Conservation (phyloP, 2,113 vertebrate species). For the Indicator indicator region DNA sequence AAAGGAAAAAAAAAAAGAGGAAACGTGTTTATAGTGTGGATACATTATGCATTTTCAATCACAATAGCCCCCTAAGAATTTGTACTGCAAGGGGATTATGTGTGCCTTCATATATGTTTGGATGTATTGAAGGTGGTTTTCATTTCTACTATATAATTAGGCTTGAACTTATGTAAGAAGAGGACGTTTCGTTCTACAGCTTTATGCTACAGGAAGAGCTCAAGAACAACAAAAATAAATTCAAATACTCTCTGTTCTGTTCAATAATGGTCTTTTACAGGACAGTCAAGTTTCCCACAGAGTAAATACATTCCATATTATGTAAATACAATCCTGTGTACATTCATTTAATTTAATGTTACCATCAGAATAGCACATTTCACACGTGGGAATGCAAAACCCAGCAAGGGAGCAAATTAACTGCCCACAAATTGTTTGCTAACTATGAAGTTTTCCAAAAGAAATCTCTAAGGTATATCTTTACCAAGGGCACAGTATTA, state of each 20-base stretch:
- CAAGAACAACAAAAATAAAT: constrained; percentile 64
- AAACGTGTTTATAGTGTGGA: constrained; percentile 26
- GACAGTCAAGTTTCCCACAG: constrained; percentile 67
- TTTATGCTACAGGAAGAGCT: constrained; percentile 43
- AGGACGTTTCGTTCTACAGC: constrained; percentile 41
- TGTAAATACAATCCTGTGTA: constrained; percentile 72
- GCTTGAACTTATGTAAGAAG: constrained; percentile 6
- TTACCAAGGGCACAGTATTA: constrained; percentile 78
- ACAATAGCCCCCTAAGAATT: background rate
- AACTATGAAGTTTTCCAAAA: constrained; percentile 82
- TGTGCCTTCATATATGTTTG: constrained; percentile 17
- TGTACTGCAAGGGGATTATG: background rate
- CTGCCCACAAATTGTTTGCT: constrained; percentile 80
- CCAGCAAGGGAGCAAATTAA: constrained; percentile 80
- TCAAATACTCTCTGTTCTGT: constrained; percentile 51
- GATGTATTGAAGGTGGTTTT: constrained; percentile 57
- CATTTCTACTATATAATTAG: background rate
- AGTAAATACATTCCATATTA: constrained; percentile 72
- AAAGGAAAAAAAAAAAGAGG: background rate
- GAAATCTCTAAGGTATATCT: constrained; percentile 77
- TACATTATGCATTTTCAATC: constrained; percentile 10
- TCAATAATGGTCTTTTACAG: constrained; percentile 56
- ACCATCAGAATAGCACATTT: constrained; percentile 80
- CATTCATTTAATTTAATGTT: constrained; percentile 74
- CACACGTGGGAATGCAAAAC: constrained; percentile 79